These are phyloP conservation scores for Onychomys torridus DNA, from an alignment of 2,797 vertebrate genomes.

Conservation along the genomic window DNA sequence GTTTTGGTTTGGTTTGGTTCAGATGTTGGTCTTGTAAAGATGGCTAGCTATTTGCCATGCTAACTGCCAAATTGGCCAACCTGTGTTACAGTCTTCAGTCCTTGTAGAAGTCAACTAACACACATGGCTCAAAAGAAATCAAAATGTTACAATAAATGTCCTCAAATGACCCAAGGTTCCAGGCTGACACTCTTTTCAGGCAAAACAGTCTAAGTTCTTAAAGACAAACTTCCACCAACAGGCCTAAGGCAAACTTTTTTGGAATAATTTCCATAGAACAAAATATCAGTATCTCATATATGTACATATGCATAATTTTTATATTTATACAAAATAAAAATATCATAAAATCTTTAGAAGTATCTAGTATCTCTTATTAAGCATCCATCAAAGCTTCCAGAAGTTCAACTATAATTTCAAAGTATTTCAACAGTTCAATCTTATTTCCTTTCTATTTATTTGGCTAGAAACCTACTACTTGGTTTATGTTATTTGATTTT, in stretches of 20 bases:
- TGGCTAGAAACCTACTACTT: constrained; percentile 59
- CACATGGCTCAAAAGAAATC: background rate
- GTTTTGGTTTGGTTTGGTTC: background rate
- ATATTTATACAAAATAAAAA: background rate
- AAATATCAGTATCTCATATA: constrained; percentile 38
- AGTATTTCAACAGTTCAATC: constrained; percentile 74
- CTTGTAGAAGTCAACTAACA: background rate
- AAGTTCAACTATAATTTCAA: constrained; percentile 66
- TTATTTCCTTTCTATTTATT: constrained; percentile 48
- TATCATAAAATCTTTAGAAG: constrained; percentile 35
- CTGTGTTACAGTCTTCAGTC: background rate
- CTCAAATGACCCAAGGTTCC: background rate
- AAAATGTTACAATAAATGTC: background rate
- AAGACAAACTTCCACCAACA: background rate
- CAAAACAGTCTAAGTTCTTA: background rate
- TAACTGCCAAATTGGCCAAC: background rate
- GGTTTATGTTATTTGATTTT: constrained; percentile 75
- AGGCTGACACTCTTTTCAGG: background rate
- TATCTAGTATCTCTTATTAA: constrained; percentile 16
- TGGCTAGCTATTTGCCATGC: too few relatives aligned
- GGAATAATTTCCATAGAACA: background rate
- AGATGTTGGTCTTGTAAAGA: background rate
- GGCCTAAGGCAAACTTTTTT: background rate
- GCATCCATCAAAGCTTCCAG: constrained; percentile 58
- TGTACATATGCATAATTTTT: too few relatives aligned